These are phyloP conservation scores for Pituophis catenifer DNA, from an alignment of 2,113 vertebrate genomes.

Conservation along the genomic window DNA sequence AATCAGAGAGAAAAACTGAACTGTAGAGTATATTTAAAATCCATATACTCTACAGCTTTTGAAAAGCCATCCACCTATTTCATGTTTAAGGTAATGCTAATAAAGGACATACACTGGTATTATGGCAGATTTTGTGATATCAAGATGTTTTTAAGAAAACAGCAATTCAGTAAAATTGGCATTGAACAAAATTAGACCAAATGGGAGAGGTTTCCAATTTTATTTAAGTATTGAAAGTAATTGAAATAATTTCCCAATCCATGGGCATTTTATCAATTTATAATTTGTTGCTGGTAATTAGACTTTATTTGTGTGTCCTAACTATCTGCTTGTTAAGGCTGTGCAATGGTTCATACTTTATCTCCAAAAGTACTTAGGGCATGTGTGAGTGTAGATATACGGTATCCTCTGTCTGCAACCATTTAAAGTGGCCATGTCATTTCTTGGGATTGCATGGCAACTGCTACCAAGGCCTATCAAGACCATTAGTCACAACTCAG, in stretches of 20 bases:
- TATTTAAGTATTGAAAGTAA: background rate
- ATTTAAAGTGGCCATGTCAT: background rate
- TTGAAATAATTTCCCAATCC: background rate
- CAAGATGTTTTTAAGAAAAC: constrained; percentile 10
- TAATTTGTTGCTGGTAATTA: background rate
- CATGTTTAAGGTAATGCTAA: constrained; percentile 21
- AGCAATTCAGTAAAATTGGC: constrained; percentile 27
- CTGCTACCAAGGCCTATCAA: background rate
- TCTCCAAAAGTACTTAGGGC: background rate
- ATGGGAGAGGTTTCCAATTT: background rate
- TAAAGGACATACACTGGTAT: constrained; percentile 17
- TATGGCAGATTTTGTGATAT: constrained; percentile 24
- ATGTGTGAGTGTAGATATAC: too few species aligned
- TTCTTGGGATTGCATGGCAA: background rate
- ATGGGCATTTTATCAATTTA: constrained; percentile 2
- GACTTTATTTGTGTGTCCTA: background rate
- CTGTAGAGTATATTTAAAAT: constrained; percentile 52
- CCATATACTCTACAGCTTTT: constrained; percentile 45
- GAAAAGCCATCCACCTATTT: constrained; percentile 41
- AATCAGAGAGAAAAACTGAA: constrained; percentile 59
- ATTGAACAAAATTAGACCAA: constrained; percentile 51
- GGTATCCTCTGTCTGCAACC: background rate
- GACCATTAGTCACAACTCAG: background rate
- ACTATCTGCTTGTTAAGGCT: background rate
- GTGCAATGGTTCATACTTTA: background rate